Evolutionary conservation across 2,888 invertebrate genomes (phyloP).

Genomic region (Andricus quercusramuli): DNA sequence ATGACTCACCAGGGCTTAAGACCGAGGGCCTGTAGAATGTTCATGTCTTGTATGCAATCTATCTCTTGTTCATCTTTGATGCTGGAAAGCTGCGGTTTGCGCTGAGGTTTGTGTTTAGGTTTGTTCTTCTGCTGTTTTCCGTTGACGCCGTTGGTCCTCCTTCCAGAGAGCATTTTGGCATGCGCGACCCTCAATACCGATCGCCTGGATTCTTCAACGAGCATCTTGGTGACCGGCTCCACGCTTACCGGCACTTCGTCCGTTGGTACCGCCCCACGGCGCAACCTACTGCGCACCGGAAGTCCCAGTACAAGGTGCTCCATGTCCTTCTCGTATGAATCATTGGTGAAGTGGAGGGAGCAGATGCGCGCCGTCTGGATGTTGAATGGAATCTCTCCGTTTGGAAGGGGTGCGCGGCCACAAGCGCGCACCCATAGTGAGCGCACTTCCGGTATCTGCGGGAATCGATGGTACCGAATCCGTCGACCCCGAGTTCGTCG

Average conservation of each 20-base stretch:
- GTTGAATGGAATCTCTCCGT: conserved; percentile 78
- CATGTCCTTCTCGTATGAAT: conserved; percentile 81
- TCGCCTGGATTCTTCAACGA: conserved; percentile 72
- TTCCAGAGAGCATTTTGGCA: conserved; percentile 63
- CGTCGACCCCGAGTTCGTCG: conserved; percentile 81
- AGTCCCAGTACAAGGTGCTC: conserved; percentile 81
- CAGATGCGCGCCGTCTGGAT: conserved; percentile 81
- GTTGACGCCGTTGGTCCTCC: conserved; percentile 47
- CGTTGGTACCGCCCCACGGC: conserved; percentile 80
- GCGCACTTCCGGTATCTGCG: conserved; percentile 80
- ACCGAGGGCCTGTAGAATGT: conserved; percentile 81
- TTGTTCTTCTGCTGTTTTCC: conserved; percentile 30
- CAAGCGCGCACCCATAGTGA: conserved; percentile 80
- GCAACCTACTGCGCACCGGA: conserved; percentile 80
- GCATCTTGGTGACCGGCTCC: conserved; percentile 76
- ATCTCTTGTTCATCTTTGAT: conserved; percentile 49
- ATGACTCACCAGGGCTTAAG: conserved; percentile 79
- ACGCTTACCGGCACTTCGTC: conserved; percentile 76
- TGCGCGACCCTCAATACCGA: conserved; percentile 73
- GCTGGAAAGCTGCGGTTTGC: neutral
- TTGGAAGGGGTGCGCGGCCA: conserved; percentile 79
- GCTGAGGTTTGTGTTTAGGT: conserved; percentile 8
- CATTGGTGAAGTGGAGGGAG: conserved; percentile 80
- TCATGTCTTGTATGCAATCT: conserved; percentile 76
- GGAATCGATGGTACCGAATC: conserved; percentile 82